These are phyloP conservation scores for Melipona beecheii DNA, from an alignment of 2,888 invertebrate genomes.

Conservation along the genomic window DNA sequence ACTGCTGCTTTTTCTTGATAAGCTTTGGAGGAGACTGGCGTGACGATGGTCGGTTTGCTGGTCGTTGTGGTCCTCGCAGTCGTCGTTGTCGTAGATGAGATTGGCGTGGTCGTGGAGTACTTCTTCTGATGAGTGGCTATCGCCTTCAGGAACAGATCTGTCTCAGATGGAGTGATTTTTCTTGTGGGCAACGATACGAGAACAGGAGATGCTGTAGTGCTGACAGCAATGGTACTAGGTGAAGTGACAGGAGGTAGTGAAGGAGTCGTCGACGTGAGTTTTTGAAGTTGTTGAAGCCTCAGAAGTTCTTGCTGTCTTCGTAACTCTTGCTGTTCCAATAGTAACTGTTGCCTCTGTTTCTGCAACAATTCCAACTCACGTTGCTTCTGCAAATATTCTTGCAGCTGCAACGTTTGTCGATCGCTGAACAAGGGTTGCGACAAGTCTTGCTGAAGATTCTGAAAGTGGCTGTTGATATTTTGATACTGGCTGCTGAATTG, in stretches of 20 bases:
- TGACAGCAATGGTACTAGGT: slow-evolving; percentile 71
- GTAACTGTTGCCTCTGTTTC: slow-evolving; percentile 90
- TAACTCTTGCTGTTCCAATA: slow-evolving; percentile 91
- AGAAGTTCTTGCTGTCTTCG: slow-evolving; percentile 91
- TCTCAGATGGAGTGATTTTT: slow-evolving; percentile 80
- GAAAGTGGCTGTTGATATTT: slow-evolving; percentile 37
- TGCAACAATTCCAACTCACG: slow-evolving; percentile 88
- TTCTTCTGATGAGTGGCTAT: slow-evolving; percentile 82
- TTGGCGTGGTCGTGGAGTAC: slow-evolving; percentile 70
- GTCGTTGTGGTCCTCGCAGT: slow-evolving; percentile 26
- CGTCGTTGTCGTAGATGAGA: slow-evolving; percentile 28
- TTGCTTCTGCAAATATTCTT: slow-evolving; percentile 87
- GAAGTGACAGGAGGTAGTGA: slow-evolving; percentile 51
- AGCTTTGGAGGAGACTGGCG: not conserved
- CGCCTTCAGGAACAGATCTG: slow-evolving; percentile 80
- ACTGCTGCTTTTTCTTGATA: slow-evolving; percentile 17
- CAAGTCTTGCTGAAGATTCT: slow-evolving; percentile 83
- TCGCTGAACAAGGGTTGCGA: slow-evolving; percentile 85
- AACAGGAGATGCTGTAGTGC: slow-evolving; percentile 71
- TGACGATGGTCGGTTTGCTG: slow-evolving; percentile 46
- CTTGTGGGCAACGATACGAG: slow-evolving; percentile 78
- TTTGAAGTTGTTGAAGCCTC: slow-evolving; percentile 90
- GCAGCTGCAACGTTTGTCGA: slow-evolving; percentile 85
- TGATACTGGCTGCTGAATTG: slow-evolving; percentile 79
- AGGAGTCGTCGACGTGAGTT: slow-evolving; percentile 83